Evolutionary conservation across 2,113 vertebrate genomes (phyloP), one percentile per base, ranked within the genome.

Genomic region (Pan paniscus): DNA sequence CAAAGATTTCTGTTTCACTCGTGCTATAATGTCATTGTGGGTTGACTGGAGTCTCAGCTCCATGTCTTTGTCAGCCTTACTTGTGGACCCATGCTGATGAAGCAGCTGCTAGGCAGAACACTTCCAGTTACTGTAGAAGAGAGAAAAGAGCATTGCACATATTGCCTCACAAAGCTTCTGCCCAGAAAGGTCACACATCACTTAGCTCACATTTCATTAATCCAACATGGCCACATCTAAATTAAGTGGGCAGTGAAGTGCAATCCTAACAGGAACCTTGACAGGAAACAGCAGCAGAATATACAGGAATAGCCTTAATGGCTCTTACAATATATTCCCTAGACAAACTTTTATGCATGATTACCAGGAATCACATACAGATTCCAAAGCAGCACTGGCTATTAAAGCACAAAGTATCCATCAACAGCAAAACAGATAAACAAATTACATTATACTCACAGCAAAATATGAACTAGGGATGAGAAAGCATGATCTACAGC

Each of bases 401-500:
- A 81, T 46, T 85, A 82, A 75, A 91, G 35, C 35, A 75, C 4
- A 17, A 52, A 89, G 52, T 83, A 40, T 40, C 38, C 46, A 84
- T 30, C 18, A 93, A 22, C 7, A 57, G 43, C 87, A 79, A 81
- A 68, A 57, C 12, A 25, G 17, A 80, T 89, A 89, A 96, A 84
- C 61, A 89, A 67, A 91, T 20, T 88, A 55, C 91, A 8, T 68
- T 52, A 67, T 80, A 59, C 11, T 92, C 40, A 92, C 20, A 88
- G 81, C 75, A 38, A 90, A 93, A 61, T 92, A 89, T 11, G 85
- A 86, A 92, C 91, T 23, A 89, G 38, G 78, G 91, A 57, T 67
- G 40, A 72, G 92, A 95, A 93, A 92, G 67, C 8, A 50, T 57
- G 18, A 92, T 68, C 27, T 57, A n/a, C 64, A 52, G 13, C 64